Conservation (phyloP, 2,113 vertebrate species). For the Eulemur rufifrons region DNA sequence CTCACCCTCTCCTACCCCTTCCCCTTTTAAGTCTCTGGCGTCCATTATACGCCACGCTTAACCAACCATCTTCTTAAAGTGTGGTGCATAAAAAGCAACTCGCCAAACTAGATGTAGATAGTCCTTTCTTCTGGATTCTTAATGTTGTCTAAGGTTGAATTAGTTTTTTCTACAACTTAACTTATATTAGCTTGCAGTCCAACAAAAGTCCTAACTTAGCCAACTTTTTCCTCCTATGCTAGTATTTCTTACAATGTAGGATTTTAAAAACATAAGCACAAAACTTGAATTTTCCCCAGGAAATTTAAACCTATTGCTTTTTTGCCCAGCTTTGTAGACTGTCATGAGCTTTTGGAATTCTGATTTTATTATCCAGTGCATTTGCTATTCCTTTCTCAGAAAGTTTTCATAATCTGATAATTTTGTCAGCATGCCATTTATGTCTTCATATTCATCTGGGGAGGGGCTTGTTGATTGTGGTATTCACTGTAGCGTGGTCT, state of each 20-base stretch:
- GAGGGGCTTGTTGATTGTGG: neutral
- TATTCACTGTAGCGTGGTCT: neutral
- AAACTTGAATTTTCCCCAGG: constrained; percentile 3
- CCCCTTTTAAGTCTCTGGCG: too few relatives aligned
- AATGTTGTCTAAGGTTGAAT: neutral
- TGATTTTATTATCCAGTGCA: neutral
- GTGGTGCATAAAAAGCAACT: neutral
- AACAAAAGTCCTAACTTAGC: neutral
- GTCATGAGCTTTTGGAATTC: neutral
- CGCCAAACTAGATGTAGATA: neutral
- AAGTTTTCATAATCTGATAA: neutral
- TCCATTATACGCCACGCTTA: too few relatives aligned
- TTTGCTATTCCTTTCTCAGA: neutral
- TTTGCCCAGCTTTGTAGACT: neutral
- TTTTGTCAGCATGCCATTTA: neutral
- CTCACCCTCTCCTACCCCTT: too few relatives aligned
- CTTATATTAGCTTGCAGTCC: neutral
- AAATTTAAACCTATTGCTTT: neutral
- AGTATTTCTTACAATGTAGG: neutral
- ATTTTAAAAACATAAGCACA: neutral
- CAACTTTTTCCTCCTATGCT: neutral
- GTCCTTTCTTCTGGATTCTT: neutral
- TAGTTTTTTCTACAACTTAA: neutral
- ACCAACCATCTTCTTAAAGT: neutral
- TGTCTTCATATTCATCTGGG: neutral